Percentiles rank a stretch among this genome's conserved stretches.
Evolutionary conservation across 2,888 invertebrate genomes (phyloP).

Genomic region (Ophion ellenae): DNA sequence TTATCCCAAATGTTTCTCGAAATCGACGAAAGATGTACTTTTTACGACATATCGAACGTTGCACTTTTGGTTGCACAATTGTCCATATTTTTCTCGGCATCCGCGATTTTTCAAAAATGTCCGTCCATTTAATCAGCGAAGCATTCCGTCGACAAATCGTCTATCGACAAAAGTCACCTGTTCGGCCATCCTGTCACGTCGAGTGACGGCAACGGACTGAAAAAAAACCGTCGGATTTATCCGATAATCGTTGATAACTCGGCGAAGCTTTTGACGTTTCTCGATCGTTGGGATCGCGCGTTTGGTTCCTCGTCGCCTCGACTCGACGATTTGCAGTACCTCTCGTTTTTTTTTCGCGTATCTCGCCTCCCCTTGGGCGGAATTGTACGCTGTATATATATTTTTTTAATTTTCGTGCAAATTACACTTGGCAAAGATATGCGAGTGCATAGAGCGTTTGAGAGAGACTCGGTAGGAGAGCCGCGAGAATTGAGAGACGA

Average conservation of each 20-base stretch:
- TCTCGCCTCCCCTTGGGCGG: neutral
- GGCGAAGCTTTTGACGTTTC: conserved; percentile 19
- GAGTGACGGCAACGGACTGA: conserved; percentile 14
- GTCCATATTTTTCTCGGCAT: neutral
- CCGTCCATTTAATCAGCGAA: neutral
- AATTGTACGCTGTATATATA: neutral
- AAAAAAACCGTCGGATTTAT: conserved; percentile 5
- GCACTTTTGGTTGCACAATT: neutral
- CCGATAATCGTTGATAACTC: neutral
- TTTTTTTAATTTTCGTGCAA: conserved; percentile 15
- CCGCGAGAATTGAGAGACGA: conserved; percentile 24
- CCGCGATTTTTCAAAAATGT: neutral
- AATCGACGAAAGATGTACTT: neutral
- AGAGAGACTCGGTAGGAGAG: conserved; percentile 7
- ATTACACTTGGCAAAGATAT: neutral
- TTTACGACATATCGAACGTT: neutral
- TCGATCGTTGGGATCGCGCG: neutral
- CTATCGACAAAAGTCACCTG: neutral
- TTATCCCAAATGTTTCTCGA: neutral
- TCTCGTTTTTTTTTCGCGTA: neutral
- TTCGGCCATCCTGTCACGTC: neutral
- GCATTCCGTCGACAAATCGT: neutral
- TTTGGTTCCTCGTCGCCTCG: neutral
- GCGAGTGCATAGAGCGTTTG: neutral
- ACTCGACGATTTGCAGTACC: neutral